phyloP scores from a whole-genome alignment of 2,797 vertebrate species.

The Nyctalus aviator region DNA sequence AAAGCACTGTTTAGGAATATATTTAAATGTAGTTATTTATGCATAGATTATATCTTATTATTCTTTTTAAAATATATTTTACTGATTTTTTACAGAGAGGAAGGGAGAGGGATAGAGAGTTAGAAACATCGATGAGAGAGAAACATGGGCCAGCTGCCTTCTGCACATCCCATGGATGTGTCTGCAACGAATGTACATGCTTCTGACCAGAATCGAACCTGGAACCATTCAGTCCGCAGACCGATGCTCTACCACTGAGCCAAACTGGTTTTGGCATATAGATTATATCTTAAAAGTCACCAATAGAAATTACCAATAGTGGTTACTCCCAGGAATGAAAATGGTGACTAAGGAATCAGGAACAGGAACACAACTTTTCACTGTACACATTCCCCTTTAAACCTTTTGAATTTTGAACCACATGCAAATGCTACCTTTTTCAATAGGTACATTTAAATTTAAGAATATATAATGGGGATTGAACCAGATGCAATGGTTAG shows the following conservation, averaged over 20 bases:
- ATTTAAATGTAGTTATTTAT: slow-evolving; percentile 23
- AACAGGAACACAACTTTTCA: slow-evolving; percentile 18
- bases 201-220: too few species aligned
- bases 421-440: slow-evolving; percentile 42
- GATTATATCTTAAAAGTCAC: slow-evolving; percentile 26
- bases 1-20: slow-evolving; percentile 45
- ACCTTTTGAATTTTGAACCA: slow-evolving; percentile 49
- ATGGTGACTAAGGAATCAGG: neutral
- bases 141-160: too few species aligned
- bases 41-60: neutral
- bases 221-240: too few species aligned
- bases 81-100: too few species aligned
- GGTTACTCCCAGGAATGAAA: slow-evolving; percentile 4
- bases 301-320: slow-evolving; percentile 2
- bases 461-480: neutral
- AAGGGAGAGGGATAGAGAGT: too few species aligned
- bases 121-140: too few species aligned
- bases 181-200: too few species aligned
- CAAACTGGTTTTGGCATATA: neutral
- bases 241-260: too few species aligned
- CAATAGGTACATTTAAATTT: slow-evolving; percentile 33
- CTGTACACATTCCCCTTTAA: neutral
- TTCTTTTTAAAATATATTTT: too few species aligned
- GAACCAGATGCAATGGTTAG: slow-evolving; percentile 31
- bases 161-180: too few species aligned